Evolutionary conservation across 2,113 vertebrate genomes (phyloP).

Genomic region (Lipophrys pholis): DNA sequence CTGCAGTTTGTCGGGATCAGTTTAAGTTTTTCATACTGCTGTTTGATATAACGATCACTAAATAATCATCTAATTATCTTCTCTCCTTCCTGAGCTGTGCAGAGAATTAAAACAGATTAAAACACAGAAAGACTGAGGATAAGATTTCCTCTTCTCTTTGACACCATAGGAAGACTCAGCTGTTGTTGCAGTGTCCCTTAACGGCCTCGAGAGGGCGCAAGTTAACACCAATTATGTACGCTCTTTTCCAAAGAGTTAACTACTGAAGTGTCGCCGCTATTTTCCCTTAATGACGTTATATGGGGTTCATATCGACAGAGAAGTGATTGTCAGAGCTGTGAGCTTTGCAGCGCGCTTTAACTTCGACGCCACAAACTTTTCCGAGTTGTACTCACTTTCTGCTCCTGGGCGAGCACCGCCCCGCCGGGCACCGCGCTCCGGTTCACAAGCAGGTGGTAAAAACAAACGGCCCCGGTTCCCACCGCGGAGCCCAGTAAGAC

Average conservation of each 20-base stretch:
- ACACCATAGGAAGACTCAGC: neutral
- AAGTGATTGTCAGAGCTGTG: no score
- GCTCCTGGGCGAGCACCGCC: constrained; percentile 57
- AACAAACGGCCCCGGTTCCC: constrained; percentile 52
- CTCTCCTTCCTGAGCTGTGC: no score
- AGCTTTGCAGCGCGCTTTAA: neutral
- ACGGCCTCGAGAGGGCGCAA: constrained; percentile 11
- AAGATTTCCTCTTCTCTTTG: no score
- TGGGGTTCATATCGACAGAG: no score
- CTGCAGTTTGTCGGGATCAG: no score
- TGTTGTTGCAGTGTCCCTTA: neutral
- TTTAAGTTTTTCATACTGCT: no score
- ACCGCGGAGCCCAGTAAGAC: constrained; percentile 42
- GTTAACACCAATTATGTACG: neutral
- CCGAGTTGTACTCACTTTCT: constrained; percentile 54
- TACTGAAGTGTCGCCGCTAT: no score
- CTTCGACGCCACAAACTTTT: neutral
- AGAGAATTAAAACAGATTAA: no score
- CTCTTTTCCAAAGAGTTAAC: neutral
- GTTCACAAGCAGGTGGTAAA: constrained; percentile 14
- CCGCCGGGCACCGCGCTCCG: constrained; percentile 44
- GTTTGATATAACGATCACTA: no score
- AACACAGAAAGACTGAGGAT: no score
- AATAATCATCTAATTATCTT: no score
- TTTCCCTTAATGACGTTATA: neutral